Base-by-base conservation (phyloP, 2,113 vertebrate species). In the Pitta sordida region DNA sequence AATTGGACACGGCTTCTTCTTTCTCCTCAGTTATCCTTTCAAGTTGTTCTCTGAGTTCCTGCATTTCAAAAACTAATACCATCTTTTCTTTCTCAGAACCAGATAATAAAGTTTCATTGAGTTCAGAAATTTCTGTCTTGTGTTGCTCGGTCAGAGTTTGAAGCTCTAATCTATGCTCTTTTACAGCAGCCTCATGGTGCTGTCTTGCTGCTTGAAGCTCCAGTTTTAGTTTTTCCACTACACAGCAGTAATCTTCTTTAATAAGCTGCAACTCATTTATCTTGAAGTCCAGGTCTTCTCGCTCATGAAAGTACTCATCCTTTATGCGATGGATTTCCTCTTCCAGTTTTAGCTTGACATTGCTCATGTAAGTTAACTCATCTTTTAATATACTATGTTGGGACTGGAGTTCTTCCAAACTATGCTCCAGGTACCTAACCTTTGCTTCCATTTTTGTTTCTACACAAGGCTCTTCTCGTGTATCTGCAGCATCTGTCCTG, bases 281-380 rank as follows among this genome's bases (percentile, higher is more conserved):
- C 97, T 99, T 99, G 93, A 99, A 99, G 67, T 99, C 99, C 65
- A 99, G 96, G 78, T 99, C 99, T 93, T 99, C 99, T 70, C 97
- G 97, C 89, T 99, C 99, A 71, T 98, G 97, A 76, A 98, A 98
- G 87, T 99, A 99, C 53, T 99, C 99, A 88, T 99, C 98, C 86
- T 97, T 98, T 77, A 96, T 46, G 48, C 94, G 98, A 12, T 98
- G 98, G 73, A 99, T 97, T 73, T 99, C 98, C 44, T 98, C 97
- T 88, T 99, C 99, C 29, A 99, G 97, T 94, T 98, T 98, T 49
- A 94, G 92, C 68, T 99, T 99, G 90, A 99, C 97, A 91, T 99
- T 99, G 69, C 95, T 98, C 94, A 99, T 98, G 27, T 99, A 98
- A 21, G 98, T 98, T 52, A 99, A 97, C 89, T 99, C 99, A 23